These are phyloP conservation scores for Pachypeltis micranthus DNA, from an alignment of 1,140 invertebrate genomes.

Conservation along the genomic window DNA sequence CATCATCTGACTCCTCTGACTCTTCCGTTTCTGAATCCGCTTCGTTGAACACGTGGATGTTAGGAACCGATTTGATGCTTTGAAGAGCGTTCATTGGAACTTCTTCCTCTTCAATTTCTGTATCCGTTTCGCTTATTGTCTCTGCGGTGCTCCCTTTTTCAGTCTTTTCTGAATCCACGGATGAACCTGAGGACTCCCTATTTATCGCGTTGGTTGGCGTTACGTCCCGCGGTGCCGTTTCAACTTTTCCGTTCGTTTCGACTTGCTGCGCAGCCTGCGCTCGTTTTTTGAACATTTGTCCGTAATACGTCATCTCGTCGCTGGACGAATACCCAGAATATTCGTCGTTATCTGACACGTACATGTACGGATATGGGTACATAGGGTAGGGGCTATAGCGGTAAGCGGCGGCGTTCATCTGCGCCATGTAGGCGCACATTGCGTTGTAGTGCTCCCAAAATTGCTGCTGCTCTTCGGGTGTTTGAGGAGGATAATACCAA, in stretches of 20 bases:
- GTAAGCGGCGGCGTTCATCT: slow-evolving; percentile 27
- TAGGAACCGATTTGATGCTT: slow-evolving; percentile 35
- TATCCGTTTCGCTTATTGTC: slow-evolving; percentile 31
- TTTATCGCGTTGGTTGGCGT: background rate
- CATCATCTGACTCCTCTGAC: slow-evolving; percentile 30
- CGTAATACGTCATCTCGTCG: slow-evolving; percentile 36
- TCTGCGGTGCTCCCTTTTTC: slow-evolving; percentile 30
- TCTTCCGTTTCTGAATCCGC: slow-evolving; percentile 26
- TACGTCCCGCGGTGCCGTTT: background rate
- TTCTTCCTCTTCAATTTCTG: slow-evolving; percentile 32
- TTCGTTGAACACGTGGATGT: slow-evolving; percentile 37
- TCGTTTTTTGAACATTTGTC: slow-evolving; percentile 23
- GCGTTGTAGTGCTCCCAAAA: slow-evolving; percentile 30
- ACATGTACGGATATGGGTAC: slow-evolving; percentile 27
- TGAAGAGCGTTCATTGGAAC: slow-evolving; percentile 1
- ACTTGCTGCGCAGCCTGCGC: background rate
- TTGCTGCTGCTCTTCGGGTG: slow-evolving; percentile 25
- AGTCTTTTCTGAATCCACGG: background rate
- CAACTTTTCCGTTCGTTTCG: background rate
- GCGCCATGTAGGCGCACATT: slow-evolving; percentile 32
- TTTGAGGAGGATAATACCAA: slow-evolving; percentile 30
- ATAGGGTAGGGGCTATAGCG: slow-evolving; percentile 27
- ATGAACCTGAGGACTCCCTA: background rate
- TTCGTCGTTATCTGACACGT: slow-evolving; percentile 32
- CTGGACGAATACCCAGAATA: slow-evolving; percentile 35